Conservation (phyloP, 2,888 invertebrate genomes). For the Drosophila kuntzei region DNA sequence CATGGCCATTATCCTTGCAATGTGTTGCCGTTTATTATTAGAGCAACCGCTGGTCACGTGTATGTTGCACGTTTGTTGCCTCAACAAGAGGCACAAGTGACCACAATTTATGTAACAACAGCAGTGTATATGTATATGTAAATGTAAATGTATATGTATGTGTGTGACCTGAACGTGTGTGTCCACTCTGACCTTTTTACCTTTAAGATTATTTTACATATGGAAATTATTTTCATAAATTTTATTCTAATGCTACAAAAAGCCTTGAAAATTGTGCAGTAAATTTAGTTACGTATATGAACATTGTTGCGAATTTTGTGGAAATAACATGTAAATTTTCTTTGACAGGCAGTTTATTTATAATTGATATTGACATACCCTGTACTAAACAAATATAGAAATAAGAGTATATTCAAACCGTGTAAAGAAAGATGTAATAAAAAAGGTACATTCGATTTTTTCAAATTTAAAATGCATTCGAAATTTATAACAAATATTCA, state of each 20-base stretch:
- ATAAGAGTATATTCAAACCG: neutral
- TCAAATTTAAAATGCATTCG: neutral
- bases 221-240: slow-evolving; percentile 36
- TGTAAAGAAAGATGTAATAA: neutral
- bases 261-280: slow-evolving; percentile 20
- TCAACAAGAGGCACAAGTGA: slow-evolving; percentile 31
- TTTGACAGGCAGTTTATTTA: slow-evolving; percentile 29
- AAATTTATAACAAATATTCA: neutral
- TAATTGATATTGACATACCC: slow-evolving; percentile 17
- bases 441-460: too few species aligned
- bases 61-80: slow-evolving; percentile 21
- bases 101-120: slow-evolving; percentile 39
- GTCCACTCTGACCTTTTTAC: slow-evolving; percentile 7
- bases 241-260: slow-evolving; percentile 3
- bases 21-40: slow-evolving; percentile 27
- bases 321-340: slow-evolving; percentile 37
- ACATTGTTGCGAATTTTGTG: slow-evolving; percentile 21
- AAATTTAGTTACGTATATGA: slow-evolving; percentile 38
- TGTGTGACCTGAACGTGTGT: neutral
- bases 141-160: neutral
- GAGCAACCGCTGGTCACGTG: slow-evolving; percentile 33
- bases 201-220: slow-evolving; percentile 33
- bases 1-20: slow-evolving; percentile 30
- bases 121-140: neutral
- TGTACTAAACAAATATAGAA: neutral